Evolutionary conservation across 2,888 invertebrate species (phyloP).

Genomic region (Heliconius aoede): DNA sequence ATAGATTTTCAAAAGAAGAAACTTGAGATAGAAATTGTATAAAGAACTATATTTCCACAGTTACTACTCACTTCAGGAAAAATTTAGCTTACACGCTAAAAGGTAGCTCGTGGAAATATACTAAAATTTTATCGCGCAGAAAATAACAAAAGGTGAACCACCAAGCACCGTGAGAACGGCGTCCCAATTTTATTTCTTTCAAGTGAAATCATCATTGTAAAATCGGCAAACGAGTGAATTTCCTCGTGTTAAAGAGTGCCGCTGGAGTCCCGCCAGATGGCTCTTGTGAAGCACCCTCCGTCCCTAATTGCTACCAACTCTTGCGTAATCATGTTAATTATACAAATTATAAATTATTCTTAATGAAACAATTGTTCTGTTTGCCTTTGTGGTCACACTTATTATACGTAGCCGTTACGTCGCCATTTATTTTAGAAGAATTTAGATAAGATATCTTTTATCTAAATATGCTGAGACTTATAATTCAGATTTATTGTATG

Average conservation of each 20-base stretch:
- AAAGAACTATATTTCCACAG: slow-evolving; percentile 9
- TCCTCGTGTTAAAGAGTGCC: slow-evolving; percentile 68
- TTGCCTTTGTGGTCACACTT: slow-evolving; percentile 40
- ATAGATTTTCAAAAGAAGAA: not conserved
- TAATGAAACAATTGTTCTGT: slow-evolving; percentile 52
- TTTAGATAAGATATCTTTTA: not conserved
- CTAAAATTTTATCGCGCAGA: slow-evolving; percentile 39
- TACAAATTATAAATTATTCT: slow-evolving; percentile 57
- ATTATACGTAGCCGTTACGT: slow-evolving; percentile 31
- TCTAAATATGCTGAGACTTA: not conserved
- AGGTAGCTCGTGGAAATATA: slow-evolving; percentile 34
- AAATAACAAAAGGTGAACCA: slow-evolving; percentile 44
- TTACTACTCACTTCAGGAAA: slow-evolving; percentile 14
- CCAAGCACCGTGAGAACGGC: slow-evolving; percentile 48
- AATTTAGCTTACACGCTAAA: slow-evolving; percentile 25
- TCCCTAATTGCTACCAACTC: slow-evolving; percentile 79
- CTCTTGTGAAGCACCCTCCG: slow-evolving; percentile 72
- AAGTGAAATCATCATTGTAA: slow-evolving; percentile 57
- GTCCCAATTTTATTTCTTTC: slow-evolving; percentile 56
- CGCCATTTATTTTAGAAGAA: not conserved
- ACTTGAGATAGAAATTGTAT: slow-evolving; percentile 4
- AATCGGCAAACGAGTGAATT: slow-evolving; percentile 61
- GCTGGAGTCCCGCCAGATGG: slow-evolving; percentile 79
- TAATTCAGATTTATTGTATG: too few relatives aligned
- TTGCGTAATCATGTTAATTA: slow-evolving; percentile 74